Conservation (phyloP, 2,113 vertebrate genomes). For the Chascanopsetta lugubris region DNA sequence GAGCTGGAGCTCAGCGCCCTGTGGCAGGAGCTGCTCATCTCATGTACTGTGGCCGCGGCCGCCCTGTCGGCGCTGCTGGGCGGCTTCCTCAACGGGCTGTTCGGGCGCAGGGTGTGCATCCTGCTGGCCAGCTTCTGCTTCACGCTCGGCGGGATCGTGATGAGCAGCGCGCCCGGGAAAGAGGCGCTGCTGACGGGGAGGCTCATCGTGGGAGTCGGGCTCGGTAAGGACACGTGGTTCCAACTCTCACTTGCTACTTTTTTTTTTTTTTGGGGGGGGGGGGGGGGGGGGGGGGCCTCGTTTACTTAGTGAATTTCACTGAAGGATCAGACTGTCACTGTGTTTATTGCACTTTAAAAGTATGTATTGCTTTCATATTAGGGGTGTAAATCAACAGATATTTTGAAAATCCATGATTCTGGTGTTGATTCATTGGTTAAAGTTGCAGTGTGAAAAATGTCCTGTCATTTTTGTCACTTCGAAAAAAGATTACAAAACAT, state of each 20-base stretch:
- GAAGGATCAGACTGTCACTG: too few species aligned
- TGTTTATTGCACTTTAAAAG: too few species aligned
- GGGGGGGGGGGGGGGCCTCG: too few species aligned
- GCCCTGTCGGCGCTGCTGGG: slow-evolving; percentile 90
- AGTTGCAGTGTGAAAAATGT: too few species aligned
- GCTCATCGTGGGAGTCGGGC: slow-evolving; percentile 90
- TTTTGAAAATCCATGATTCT: too few species aligned
- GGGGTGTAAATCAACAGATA: too few species aligned
- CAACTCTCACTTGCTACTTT: neutral
- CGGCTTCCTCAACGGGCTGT: slow-evolving; percentile 86
- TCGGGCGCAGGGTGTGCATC: slow-evolving; percentile 91
- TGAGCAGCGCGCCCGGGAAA: slow-evolving; percentile 86
- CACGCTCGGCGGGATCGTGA: slow-evolving; percentile 85
- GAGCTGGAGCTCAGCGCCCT: slow-evolving; percentile 90
- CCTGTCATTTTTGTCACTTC: too few species aligned
- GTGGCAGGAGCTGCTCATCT: slow-evolving; percentile 97
- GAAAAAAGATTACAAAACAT: too few species aligned
- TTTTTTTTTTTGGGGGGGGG: too few species aligned
- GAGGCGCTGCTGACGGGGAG: slow-evolving; percentile 90
- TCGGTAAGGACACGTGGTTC: slow-evolving; percentile 84
- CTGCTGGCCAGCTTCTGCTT: slow-evolving; percentile 91
- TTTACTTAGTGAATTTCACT: too few species aligned
- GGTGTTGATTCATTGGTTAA: too few species aligned
- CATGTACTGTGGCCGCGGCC: slow-evolving; percentile 92
- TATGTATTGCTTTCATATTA: too few species aligned